Evolutionary conservation across 2,888 invertebrate genomes (phyloP).

Genomic region (Dasypolia templi): DNA sequence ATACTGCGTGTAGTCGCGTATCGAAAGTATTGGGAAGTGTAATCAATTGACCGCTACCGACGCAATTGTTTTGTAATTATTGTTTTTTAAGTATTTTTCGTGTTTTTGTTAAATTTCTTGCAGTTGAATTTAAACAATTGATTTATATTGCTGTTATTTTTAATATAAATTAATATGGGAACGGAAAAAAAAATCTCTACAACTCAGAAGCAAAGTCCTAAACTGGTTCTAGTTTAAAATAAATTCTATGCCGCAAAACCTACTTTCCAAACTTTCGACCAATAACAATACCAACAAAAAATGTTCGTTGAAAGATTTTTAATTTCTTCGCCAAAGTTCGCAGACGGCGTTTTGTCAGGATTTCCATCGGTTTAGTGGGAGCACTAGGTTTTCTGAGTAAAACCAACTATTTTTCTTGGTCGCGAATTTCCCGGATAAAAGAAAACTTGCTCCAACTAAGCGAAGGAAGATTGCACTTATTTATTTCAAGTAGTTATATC

Average conservation of each 20-base stretch:
- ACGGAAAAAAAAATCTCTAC: not conserved
- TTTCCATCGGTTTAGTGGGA: conserved; percentile 62
- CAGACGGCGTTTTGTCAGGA: conserved; percentile 72
- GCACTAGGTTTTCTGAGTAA: conserved; percentile 61
- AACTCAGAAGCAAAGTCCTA: not conserved
- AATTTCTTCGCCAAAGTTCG: conserved; percentile 68
- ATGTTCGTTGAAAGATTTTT: conserved; percentile 56
- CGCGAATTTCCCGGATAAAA: conserved; percentile 64
- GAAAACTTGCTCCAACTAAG: conserved; percentile 70
- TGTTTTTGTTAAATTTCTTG: not conserved
- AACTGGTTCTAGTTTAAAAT: conserved; percentile 11
- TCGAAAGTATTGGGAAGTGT: not conserved
- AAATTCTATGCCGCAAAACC: conserved; percentile 34
- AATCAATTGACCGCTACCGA: not conserved
- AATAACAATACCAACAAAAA: conserved; percentile 58
- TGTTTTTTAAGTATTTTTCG: not conserved
- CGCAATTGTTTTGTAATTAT: no score
- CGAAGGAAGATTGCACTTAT: conserved; percentile 68
- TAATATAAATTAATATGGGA: not conserved
- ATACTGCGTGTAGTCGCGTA: not conserved
- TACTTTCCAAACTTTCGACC: conserved; percentile 43
- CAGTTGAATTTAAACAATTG: not conserved
- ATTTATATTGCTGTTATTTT: not conserved
- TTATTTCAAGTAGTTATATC: conserved; percentile 56
- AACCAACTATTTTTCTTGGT: conserved; percentile 73